A percentile compares a stretch with the other conserved stretches of the same genome.
Conservation (phyloP, 1,140 invertebrate genomes). For the Leguminivora glycinivorella region DNA sequence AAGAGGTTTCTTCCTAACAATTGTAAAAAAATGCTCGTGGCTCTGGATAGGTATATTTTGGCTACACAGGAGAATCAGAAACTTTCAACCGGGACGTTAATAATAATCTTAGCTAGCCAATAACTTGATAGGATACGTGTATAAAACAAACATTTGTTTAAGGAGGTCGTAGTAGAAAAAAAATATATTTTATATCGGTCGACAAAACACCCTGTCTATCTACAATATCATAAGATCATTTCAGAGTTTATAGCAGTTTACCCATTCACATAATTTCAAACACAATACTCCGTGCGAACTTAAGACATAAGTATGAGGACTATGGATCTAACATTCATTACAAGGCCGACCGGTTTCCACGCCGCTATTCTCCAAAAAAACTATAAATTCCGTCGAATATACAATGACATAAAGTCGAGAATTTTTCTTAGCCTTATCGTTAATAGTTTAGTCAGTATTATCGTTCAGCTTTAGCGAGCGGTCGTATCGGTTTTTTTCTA, state of each 20-base stretch:
- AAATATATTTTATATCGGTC: too few species aligned
- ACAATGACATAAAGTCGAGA: conserved; percentile 31
- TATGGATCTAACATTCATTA: conserved; percentile 33
- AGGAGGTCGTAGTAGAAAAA: too few species aligned
- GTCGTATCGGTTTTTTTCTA: conserved; percentile 31
- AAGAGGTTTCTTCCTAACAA: too few species aligned
- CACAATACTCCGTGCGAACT: conserved; percentile 43
- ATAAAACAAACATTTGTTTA: too few species aligned
- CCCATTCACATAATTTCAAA: conserved; percentile 29
- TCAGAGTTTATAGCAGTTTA: not conserved
- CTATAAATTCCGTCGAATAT: conserved; percentile 21
- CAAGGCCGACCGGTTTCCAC: conserved; percentile 37
- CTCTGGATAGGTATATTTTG: too few species aligned
- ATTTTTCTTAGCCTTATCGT: conserved; percentile 10
- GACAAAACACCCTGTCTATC: too few species aligned
- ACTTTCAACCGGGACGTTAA: too few species aligned
- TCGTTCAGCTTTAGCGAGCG: conserved; percentile 33
- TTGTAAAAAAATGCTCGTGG: too few species aligned
- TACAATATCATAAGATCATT: not conserved
- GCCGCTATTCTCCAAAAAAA: conserved; percentile 18
- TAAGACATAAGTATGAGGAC: conserved; percentile 33
- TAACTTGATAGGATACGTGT: too few species aligned
- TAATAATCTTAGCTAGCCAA: too few species aligned
- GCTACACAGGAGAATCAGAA: too few species aligned
- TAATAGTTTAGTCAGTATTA: conserved; percentile 28